Conservation (phyloP, 2,888 invertebrate species). For the Chloroclystis v-ata region DNA sequence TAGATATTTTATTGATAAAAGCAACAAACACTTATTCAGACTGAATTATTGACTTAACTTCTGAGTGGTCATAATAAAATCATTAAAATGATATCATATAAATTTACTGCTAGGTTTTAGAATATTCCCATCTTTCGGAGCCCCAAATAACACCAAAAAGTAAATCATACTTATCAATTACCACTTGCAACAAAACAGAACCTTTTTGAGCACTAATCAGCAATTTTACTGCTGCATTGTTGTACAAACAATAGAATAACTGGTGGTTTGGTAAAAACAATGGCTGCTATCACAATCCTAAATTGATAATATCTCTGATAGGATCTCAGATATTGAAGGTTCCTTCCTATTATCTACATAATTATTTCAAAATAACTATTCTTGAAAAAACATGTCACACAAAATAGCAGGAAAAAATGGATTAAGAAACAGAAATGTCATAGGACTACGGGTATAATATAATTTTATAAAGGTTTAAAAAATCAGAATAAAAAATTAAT, state of each 20-base stretch:
- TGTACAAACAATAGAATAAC: slow-evolving; percentile 48
- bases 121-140: too few relatives aligned
- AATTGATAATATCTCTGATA: slow-evolving; percentile 46
- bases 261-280: slow-evolving; percentile 51
- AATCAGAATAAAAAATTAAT: too few relatives aligned
- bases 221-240: slow-evolving; percentile 55
- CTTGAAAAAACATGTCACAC: not conserved
- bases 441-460: too few relatives aligned
- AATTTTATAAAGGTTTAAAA: too few relatives aligned
- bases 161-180: not conserved
- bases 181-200: slow-evolving; percentile 5
- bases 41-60: too few relatives aligned
- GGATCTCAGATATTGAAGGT: slow-evolving; percentile 15
- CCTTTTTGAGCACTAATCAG: slow-evolving; percentile 44
- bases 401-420: not conserved
- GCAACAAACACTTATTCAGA: too few relatives aligned
- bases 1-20: too few relatives aligned
- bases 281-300: slow-evolving; percentile 47
- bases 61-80: too few relatives aligned
- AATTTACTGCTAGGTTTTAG: too few relatives aligned
- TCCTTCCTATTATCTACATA: slow-evolving; percentile 5
- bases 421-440: too few relatives aligned
- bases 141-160: not conserved
- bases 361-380: slow-evolving; percentile 6
- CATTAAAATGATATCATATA: too few relatives aligned